Percentiles rank a stretch among this genome's conserved stretches.
Conservation (phyloP, 2,113 vertebrate species). For the Candoia aspera region DNA sequence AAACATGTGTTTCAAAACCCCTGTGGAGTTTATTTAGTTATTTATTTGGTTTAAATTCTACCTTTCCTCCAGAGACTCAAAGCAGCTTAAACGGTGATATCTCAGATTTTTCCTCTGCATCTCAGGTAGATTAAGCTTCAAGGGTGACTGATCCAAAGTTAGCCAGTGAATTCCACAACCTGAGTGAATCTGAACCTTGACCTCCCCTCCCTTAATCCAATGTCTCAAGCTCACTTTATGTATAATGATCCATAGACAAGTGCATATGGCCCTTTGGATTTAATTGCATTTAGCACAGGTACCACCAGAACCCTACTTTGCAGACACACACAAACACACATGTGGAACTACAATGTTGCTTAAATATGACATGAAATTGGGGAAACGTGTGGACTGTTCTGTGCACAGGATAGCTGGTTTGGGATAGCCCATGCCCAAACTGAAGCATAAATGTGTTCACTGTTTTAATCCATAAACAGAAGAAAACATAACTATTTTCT, state of each 20-base stretch:
- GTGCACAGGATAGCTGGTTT: background rate
- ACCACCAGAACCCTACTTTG: background rate
- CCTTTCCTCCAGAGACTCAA: background rate
- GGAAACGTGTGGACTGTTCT: background rate
- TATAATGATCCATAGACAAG: background rate
- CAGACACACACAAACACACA: background rate
- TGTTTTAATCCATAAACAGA: background rate
- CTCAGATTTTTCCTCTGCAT: background rate
- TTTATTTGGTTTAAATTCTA: background rate
- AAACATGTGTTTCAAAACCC: background rate
- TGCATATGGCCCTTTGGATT: background rate
- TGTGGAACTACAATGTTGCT: background rate
- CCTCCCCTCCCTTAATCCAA: background rate
- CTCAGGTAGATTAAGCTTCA: background rate
- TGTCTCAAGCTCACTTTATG: background rate
- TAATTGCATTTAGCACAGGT: background rate
- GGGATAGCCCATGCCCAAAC: background rate
- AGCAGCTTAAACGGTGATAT: background rate
- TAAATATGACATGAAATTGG: background rate
- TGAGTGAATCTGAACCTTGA: background rate
- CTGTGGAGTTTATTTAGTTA: background rate
- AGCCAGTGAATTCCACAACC: background rate
- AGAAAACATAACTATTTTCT: background rate
- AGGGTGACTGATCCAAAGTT: background rate
- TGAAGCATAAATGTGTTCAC: background rate